Evolutionary conservation across 2,113 vertebrate genomes (phyloP), one percentile per base, ranked within the genome.

Genomic region (Pterocles burchelli): DNA sequence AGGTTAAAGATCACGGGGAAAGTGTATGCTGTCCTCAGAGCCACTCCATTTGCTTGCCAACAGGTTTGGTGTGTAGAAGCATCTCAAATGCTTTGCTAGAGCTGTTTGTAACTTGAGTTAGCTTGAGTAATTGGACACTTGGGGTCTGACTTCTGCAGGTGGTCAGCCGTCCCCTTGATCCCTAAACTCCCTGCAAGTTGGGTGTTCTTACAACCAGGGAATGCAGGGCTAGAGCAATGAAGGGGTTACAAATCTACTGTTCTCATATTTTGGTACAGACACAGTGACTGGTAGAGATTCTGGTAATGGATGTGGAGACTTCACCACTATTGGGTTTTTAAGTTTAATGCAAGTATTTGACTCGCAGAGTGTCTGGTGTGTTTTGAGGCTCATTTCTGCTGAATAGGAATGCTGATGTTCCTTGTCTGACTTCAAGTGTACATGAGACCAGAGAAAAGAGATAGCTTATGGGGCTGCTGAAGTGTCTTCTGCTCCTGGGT

Each of bases 91-190:
- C 72, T 89, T 91, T 92, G 63, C 79, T 86, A 5, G 65, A 90
- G 48, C 77, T 71, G 48, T 93, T 90, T 94, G 96, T 96, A 95
- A 96, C 65, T 84, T 94, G 85, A 96, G 93, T 78, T 71, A 52
- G 41, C 52, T 72, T 48, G 68, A 88, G 85, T 90, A 94, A 95
- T 33, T 74, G 48, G 83, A 96, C 52, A 65, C 85, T 74, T 49
- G 38, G 46, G 54, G 34, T 88, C 36, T 95, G 83, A 65, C 83
- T 90, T 90, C 45, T 93, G 31, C 59, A 78, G 80, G 68, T 96
- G 57, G 45, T 86, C 90, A 72, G 75, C 38, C 0, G 0, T 90
- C 29, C 45, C 13, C 43, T 90, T 0, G 6, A 72, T 92, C 78
- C 57, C 48, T 65, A 20, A 77, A 29, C 55, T 86, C 55, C 45